Evolutionary conservation across 1,140 invertebrate genomes (phyloP).

Genomic region (Anthonomus grandis): DNA sequence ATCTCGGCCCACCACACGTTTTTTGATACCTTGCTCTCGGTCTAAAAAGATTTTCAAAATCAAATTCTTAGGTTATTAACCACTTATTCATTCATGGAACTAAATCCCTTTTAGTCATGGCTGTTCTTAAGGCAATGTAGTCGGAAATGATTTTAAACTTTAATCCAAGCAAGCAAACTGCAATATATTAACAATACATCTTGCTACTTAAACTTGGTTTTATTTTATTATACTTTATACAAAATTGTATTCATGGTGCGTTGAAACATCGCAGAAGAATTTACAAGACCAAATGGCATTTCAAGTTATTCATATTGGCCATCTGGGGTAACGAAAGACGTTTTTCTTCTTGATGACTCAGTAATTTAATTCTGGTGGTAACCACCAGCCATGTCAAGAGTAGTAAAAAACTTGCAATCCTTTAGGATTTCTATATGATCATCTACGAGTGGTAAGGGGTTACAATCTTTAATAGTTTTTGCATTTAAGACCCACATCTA

Average conservation of each 20-base stretch:
- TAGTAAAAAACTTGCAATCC: neutral
- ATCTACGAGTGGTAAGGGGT: no score
- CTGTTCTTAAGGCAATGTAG: neutral
- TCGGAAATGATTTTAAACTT: neutral
- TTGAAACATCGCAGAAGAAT: neutral
- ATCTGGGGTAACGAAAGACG: no score
- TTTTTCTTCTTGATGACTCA: neutral
- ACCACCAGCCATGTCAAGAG: no score
- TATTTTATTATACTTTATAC: neutral
- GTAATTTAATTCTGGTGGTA: no score
- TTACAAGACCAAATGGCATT: no score
- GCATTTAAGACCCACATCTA: no score
- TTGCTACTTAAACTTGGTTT: no score
- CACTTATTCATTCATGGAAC: neutral
- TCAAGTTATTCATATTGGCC: no score
- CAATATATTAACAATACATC: no score
- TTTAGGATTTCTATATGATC: no score
- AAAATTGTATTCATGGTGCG: neutral
- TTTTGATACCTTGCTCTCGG: neutral
- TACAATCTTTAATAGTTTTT: no score
- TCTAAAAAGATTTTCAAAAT: neutral
- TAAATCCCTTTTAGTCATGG: neutral
- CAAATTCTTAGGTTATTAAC: neutral
- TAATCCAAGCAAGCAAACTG: neutral
- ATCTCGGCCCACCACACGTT: neutral